phyloP scores from a whole-genome alignment of 1,140 invertebrate genomes.

The Euwallacea similis region DNA sequence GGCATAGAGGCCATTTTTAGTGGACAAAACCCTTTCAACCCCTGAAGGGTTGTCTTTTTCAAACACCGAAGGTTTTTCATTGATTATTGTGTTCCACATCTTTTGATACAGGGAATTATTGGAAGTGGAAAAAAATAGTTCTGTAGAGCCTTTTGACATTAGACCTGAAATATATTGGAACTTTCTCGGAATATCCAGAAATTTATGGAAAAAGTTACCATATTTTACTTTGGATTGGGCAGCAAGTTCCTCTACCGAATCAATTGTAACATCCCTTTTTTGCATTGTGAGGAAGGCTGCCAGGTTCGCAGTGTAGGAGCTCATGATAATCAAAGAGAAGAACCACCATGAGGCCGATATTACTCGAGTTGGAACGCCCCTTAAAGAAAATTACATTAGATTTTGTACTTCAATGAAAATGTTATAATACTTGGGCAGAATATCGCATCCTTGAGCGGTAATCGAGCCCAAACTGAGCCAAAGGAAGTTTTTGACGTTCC shows the following conservation, averaged over 20 bases:
- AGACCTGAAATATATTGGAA: constrained; percentile 40
- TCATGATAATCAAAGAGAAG: constrained; percentile 92
- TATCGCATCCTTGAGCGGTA: constrained; percentile 79
- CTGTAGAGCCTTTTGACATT: constrained; percentile 71
- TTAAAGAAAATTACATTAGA: constrained; percentile 45
- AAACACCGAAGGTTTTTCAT: constrained; percentile 78
- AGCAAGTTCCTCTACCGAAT: constrained; percentile 84
- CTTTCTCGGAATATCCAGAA: background rate
- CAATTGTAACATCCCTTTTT: constrained; percentile 78
- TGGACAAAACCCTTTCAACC: constrained; percentile 75
- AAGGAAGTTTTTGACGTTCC: constrained; percentile 73
- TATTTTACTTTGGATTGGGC: constrained; percentile 83
- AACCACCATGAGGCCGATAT: constrained; percentile 93
- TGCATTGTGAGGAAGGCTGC: constrained; percentile 93
- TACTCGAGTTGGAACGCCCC: constrained; percentile 74
- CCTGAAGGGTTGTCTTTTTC: constrained; percentile 80
- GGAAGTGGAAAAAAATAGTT: constrained; percentile 71
- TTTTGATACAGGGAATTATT: constrained; percentile 69
- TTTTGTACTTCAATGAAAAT: background rate
- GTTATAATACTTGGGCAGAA: constrained; percentile 69
- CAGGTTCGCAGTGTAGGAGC: constrained; percentile 94
- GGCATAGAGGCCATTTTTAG: constrained; percentile 68
- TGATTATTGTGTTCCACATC: constrained; percentile 77
- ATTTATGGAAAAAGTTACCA: constrained; percentile 54
- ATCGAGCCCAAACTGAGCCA: constrained; percentile 80